Conservation (phyloP, 2,797 vertebrate species). For the Anguilla megastoma region DNA sequence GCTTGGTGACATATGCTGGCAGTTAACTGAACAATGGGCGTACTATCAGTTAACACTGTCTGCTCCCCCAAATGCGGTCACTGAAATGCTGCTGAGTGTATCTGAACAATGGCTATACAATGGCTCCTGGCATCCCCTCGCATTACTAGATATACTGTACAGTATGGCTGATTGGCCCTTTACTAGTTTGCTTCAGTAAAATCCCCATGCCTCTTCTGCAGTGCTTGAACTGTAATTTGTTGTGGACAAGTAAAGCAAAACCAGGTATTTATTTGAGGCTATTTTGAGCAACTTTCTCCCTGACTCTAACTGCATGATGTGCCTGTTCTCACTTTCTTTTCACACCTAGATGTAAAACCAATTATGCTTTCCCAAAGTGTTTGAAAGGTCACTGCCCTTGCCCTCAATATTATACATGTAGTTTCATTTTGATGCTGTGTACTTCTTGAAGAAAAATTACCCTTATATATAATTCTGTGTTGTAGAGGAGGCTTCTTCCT, state of each 20-base stretch:
- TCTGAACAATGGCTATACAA: background rate
- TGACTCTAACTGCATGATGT: background rate
- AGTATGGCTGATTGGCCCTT: background rate
- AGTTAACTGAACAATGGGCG: background rate
- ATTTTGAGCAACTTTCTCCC: background rate
- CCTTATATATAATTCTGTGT: background rate
- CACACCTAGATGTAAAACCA: background rate
- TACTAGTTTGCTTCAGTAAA: background rate
- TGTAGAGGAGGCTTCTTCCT: background rate
- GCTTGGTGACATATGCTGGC: background rate
- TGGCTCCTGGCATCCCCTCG: background rate
- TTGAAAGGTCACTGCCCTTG: background rate
- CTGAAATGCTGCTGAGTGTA: conserved; percentile 4
- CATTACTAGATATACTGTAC: background rate
- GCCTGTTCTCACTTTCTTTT: conserved; percentile 5
- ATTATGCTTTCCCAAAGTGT: background rate
- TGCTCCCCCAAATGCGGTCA: background rate
- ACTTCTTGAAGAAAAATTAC: conserved; percentile 13
- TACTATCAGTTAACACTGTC: background rate
- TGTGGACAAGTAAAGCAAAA: background rate
- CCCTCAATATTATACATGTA: background rate
- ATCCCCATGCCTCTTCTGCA: background rate
- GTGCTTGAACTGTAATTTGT: background rate
- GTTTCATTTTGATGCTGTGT: background rate
- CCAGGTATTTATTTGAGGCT: background rate